phyloP scores from a whole-genome alignment of 2,113 vertebrate genomes.

The Todiramphus saurophagus region DNA sequence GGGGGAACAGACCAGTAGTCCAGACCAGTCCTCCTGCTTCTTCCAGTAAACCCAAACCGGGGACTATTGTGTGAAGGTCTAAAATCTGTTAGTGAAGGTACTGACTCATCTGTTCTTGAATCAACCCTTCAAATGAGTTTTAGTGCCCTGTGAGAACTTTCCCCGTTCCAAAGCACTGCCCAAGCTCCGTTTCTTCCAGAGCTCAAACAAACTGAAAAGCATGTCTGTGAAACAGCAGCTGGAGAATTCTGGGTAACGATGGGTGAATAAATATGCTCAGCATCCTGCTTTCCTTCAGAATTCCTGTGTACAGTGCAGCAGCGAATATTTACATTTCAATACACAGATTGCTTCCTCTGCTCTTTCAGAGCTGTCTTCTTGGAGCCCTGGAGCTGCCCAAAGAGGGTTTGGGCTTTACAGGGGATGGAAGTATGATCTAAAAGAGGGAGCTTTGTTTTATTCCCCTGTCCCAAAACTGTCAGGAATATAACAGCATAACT shows the following conservation, averaged over 20 bases:
- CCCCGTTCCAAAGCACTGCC: neutral
- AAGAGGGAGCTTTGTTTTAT: neutral
- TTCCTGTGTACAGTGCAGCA: neutral
- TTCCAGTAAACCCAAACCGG: neutral
- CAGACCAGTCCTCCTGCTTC: neutral
- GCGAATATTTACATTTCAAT: conserved; percentile 48
- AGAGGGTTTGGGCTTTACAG: neutral
- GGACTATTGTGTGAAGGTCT: conserved; percentile 1
- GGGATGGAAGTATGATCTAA: neutral
- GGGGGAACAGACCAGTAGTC: neutral
- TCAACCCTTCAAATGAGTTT: neutral
- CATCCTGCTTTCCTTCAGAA: conserved; percentile 25
- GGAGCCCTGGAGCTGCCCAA: neutral
- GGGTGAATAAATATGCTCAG: conserved; percentile 35
- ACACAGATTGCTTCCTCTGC: neutral
- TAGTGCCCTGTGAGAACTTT: neutral
- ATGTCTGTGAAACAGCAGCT: neutral
- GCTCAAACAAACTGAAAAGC: conserved; percentile 47
- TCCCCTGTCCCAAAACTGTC: neutral
- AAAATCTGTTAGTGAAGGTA: conserved; percentile 37
- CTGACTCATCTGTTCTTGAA: conserved; percentile 24
- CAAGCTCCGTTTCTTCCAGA: conserved; percentile 29
- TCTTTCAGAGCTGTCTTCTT: conserved; percentile 22
- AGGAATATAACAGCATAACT: neutral
- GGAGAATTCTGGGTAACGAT: conserved; percentile 2